phyloP scores from a whole-genome alignment of 2,888 invertebrate genomes.

The Drosophila nigricruria region DNA sequence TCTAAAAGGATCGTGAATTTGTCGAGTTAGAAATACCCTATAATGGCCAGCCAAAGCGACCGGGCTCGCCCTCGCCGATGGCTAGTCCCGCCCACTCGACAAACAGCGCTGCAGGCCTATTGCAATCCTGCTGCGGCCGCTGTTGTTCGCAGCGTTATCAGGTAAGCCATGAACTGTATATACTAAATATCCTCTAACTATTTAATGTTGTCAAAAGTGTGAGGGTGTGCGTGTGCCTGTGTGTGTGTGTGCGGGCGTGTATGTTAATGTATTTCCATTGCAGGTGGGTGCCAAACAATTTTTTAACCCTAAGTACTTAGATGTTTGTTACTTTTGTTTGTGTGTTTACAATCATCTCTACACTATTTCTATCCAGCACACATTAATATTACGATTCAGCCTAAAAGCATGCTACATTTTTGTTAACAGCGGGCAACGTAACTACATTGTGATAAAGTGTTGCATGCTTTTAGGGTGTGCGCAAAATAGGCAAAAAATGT shows the following conservation, averaged over 20 bases:
- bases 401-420: slow-evolving; percentile 39
- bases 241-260: neutral
- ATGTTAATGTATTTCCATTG: slow-evolving; percentile 21
- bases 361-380: slow-evolving; percentile 23
- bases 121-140: slow-evolving; percentile 93
- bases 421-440: neutral
- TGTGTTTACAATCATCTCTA: slow-evolving; percentile 43
- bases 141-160: slow-evolving; percentile 96
- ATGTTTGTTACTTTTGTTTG: slow-evolving; percentile 38
- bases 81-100: slow-evolving; percentile 95
- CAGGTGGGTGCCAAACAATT: slow-evolving; percentile 53
- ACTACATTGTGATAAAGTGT: slow-evolving; percentile 11
- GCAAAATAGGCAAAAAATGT: neutral
- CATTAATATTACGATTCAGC: slow-evolving; percentile 7
- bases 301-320: slow-evolving; percentile 29
- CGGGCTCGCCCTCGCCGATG: slow-evolving; percentile 94
- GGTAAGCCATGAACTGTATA: slow-evolving; percentile 86
- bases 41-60: slow-evolving; percentile 96
- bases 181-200: slow-evolving; percentile 33
- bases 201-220: slow-evolving; percentile 25
- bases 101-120: slow-evolving; percentile 88
- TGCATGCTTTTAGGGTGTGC: slow-evolving; percentile 46
- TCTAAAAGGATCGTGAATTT: slow-evolving; percentile 95
- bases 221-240: slow-evolving; percentile 3
- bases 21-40: slow-evolving; percentile 97